A percentile compares a stretch with the other conserved stretches of the same genome.
Evolutionary conservation across 2,797 vertebrate species (phyloP).

Genomic region (Lithobates pipiens): DNA sequence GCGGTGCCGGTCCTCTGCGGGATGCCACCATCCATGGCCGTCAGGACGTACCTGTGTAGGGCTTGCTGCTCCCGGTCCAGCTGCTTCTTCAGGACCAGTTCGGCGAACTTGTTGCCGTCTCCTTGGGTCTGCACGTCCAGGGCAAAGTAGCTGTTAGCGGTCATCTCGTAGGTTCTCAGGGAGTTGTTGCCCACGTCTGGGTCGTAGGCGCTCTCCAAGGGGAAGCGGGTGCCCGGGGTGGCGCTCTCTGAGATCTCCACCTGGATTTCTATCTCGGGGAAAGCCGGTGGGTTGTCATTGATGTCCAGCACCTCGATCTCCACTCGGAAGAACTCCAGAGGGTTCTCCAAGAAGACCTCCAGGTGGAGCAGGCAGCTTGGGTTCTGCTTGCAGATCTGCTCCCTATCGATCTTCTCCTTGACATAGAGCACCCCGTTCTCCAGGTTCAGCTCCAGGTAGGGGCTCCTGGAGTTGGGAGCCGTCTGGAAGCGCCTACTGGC

Average conservation of each 20-base stretch:
- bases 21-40: conserved; percentile 94
- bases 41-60: conserved; percentile 95
- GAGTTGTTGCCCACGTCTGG: conserved; percentile 96
- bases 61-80: conserved; percentile 96
- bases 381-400: conserved; percentile 94
- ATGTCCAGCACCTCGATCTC: conserved; percentile 98
- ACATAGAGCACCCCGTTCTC: conserved; percentile 93
- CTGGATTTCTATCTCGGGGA: conserved; percentile 92
- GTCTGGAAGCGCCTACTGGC: conserved; percentile 93
- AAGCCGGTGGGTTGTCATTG: conserved; percentile 94
- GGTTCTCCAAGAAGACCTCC: conserved; percentile 96
- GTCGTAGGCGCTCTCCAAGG: conserved; percentile 95
- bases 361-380: conserved; percentile 92
- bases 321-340: conserved; percentile 93
- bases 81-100: conserved; percentile 91
- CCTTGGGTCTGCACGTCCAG: conserved; percentile 95
- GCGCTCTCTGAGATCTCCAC: conserved; percentile 98
- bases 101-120: conserved; percentile 91
- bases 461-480: conserved; percentile 89
- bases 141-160: conserved; percentile 92
- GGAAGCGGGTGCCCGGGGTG: conserved; percentile 92
- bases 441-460: conserved; percentile 94
- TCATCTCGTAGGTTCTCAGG: conserved; percentile 93
- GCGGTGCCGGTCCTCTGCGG: conserved; percentile 94
- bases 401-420: conserved; percentile 92